Percentiles rank a stretch among this genome's conserved stretches.
Conservation (phyloP, 1,140 invertebrate species). For the Paralvinella palmiformis region DNA sequence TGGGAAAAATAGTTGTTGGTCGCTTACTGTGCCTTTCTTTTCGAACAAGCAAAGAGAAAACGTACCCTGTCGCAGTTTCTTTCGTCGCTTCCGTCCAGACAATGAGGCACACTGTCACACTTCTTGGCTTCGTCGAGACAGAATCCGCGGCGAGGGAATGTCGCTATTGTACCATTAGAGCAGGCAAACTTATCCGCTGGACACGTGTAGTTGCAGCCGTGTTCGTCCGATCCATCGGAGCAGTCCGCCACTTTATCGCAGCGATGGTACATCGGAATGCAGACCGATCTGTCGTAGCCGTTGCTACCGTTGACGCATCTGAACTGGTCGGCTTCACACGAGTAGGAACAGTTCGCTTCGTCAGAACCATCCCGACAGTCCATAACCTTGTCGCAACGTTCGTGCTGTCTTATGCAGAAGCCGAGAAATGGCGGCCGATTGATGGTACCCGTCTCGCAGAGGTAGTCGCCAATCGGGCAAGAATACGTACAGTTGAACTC, state of each 20-base stretch:
- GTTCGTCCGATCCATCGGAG: slow-evolving; percentile 8
- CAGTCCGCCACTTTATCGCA: slow-evolving; percentile 7
- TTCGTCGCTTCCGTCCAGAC: slow-evolving; percentile 18
- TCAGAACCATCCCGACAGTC: slow-evolving; percentile 7
- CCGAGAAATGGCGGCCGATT: neutral
- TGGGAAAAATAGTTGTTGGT: too few relatives aligned
- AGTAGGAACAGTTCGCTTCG: neutral
- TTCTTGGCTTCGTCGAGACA: neutral
- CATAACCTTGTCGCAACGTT: neutral
- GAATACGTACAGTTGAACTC: slow-evolving; percentile 2
- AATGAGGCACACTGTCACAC: neutral
- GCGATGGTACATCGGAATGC: neutral
- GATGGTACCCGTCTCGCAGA: slow-evolving; percentile 2
- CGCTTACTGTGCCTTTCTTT: too few relatives aligned
- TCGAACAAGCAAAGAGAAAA: too few relatives aligned
- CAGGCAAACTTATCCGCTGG: neutral
- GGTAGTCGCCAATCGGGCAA: neutral
- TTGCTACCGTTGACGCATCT: neutral
- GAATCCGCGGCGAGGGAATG: neutral
- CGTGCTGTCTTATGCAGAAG: neutral
- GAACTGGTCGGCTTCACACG: neutral
- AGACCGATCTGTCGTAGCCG: neutral
- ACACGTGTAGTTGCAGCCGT: slow-evolving; percentile 12
- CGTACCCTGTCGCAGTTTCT: too few relatives aligned
- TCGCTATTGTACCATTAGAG: neutral